These are phyloP conservation scores for Bombus waltoni DNA, from an alignment of 1,140 invertebrate genomes.

Conservation along the genomic window DNA sequence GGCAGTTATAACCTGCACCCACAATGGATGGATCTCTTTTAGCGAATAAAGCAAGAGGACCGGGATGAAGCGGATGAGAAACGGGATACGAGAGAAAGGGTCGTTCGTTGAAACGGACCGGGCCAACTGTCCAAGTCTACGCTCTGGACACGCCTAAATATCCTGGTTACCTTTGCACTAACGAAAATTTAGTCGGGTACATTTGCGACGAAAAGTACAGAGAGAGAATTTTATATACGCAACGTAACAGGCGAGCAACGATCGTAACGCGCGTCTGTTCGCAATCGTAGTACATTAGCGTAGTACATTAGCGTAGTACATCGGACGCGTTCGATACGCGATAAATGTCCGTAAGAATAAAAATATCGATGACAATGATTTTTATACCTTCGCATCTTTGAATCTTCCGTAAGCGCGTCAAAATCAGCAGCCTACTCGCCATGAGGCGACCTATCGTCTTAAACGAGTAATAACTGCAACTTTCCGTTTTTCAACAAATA, in stretches of 20 bases:
- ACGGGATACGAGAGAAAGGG: background rate
- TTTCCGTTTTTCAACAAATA: no score
- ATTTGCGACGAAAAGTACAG: background rate
- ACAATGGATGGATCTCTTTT: slow-evolving; percentile 21
- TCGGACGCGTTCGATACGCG: no score
- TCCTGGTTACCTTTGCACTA: background rate
- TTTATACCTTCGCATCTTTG: no score
- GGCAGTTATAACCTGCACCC: background rate
- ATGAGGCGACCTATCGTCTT: no score
- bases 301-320: no score
- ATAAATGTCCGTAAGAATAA: background rate
- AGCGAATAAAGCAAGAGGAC: background rate
- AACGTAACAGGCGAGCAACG: no score
- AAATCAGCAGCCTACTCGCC: no score
- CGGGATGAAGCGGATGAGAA: no score
- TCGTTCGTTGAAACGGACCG: background rate
- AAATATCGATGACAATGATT: background rate
- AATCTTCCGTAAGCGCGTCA: no score
- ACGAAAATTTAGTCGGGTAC: background rate
- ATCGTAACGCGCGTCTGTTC: no score
- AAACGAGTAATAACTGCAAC: no score
- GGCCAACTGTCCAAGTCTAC: background rate
- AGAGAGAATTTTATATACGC: background rate
- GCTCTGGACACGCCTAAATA: background rate
- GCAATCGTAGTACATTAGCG: no score